Evolutionary conservation across 2,888 invertebrate species (phyloP).

Genomic region (Nemurella pictetii): DNA sequence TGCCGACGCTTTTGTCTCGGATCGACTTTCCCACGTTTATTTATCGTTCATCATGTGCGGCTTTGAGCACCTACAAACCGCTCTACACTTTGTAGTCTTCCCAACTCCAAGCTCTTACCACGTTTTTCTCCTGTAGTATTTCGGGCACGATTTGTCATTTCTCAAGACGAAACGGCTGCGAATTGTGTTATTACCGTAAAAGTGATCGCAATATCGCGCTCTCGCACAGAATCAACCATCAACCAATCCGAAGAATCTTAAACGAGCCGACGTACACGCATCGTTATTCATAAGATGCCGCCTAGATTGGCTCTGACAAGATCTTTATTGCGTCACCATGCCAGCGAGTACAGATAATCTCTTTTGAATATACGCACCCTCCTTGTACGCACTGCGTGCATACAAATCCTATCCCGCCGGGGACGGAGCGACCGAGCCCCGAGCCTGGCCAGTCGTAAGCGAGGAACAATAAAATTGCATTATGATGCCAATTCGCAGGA

Average conservation of each 20-base stretch:
- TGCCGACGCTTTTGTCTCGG: background rate
- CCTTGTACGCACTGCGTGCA: background rate
- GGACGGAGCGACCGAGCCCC: too few species aligned
- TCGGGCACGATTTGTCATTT: background rate
- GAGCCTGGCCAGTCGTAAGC: background rate
- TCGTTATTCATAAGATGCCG: slow-evolving; percentile 16
- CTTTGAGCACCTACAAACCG: too few species aligned
- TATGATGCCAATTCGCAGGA: background rate
- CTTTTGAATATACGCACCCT: slow-evolving; percentile 6
- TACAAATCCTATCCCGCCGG: background rate
- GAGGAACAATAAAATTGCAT: background rate
- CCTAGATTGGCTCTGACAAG: slow-evolving; percentile 23
- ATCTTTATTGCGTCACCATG: slow-evolving; percentile 17
- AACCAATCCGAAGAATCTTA: background rate
- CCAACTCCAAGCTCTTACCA: background rate
- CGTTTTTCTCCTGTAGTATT: background rate
- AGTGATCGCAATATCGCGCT: background rate
- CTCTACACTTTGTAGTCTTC: background rate
- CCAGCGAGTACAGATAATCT: slow-evolving; percentile 24
- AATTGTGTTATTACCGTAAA: background rate
- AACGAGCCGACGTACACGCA: background rate
- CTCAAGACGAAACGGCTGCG: background rate
- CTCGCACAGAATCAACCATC: background rate
- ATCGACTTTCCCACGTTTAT: background rate
- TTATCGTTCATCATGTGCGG: background rate